Base-by-base conservation (phyloP, 2,888 invertebrate species). In the Lasius fuliginosus region DNA sequence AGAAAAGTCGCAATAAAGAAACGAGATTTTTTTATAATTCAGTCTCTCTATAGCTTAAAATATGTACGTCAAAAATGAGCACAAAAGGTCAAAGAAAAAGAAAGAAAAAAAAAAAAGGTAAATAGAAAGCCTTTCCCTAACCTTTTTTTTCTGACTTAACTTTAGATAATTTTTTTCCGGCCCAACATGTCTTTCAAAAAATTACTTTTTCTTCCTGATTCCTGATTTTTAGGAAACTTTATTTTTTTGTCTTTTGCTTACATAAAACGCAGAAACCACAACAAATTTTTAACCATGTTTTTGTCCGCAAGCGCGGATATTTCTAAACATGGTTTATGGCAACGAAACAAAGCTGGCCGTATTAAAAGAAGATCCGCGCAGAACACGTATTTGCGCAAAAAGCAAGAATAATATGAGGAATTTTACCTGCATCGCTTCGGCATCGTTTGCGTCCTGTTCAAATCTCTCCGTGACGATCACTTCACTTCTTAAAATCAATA, bases 371-470 rank as follows among this genome's bases (percentile, higher is more conserved):
- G 53, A n/a, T 82, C n/a, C 23, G 46, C 30, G 6, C 46, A 49
- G n/a, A 42, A n/a, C 6, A 27, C n/a, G 33, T 30, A 33, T 68
- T 40, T 18, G 8, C 53, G 58, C 33, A 33, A 77, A 23, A 36
- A 75, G 30, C 42, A 62, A n/a, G 77, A 15, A 42, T 56, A 82
- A 69, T 12, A 60, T 62, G 46, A 74, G 36, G 69, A 84, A 83
- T 85, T 85, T 90, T 90, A 86, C 90, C 90, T 90, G 90, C 90
- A 89, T 90, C 84, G 90, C 89, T 90, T 86, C 83, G 81, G 86
- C 90, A 90, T 90, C 89, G 79, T 86, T 86, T 85, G 85, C 81
- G 83, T 86, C 85, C 74, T 83, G 89, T 86, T 90, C 83, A 83
- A 83, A 67, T 84, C 76, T 83, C 64, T 68, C n/a, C 30, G 40